phyloP scores from a whole-genome alignment of 2,888 invertebrate genomes.

The Gastrophysa polygoni region DNA sequence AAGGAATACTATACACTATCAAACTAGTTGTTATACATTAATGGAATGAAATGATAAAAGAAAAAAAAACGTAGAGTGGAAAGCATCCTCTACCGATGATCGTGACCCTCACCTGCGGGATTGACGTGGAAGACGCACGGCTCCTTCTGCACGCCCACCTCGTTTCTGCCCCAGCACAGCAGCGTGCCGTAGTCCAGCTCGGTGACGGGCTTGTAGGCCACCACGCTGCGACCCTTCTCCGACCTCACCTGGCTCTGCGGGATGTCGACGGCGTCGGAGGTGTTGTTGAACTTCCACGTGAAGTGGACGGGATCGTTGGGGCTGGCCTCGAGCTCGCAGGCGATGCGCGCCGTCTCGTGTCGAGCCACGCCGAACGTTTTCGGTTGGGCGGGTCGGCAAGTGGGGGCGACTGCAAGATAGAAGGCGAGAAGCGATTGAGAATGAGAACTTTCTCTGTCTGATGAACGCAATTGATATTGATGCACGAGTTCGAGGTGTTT shows the following conservation, averaged over 20 bases:
- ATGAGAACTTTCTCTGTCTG: no score
- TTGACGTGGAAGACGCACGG: slow-evolving; percentile 77
- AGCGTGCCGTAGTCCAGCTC: slow-evolving; percentile 77
- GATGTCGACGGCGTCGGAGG: slow-evolving; percentile 72
- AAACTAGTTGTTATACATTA: no score
- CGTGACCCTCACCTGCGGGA: slow-evolving; percentile 75
- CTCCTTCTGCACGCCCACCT: slow-evolving; percentile 72
- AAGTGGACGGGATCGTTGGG: slow-evolving; percentile 72
- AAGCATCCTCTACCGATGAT: no score
- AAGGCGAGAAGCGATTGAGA: not conserved
- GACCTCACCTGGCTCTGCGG: slow-evolving; percentile 66
- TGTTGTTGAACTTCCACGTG: slow-evolving; percentile 79
- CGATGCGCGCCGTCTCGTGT: slow-evolving; percentile 70
- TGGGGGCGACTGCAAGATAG: slow-evolving; percentile 68
- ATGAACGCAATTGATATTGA: no score
- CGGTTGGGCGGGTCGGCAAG: slow-evolving; percentile 72
- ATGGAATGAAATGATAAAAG: no score
- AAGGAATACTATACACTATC: no score
- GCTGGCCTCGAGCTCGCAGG: slow-evolving; percentile 78
- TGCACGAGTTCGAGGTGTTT: no score
- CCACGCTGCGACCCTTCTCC: slow-evolving; percentile 69
- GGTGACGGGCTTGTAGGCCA: slow-evolving; percentile 73
- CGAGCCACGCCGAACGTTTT: slow-evolving; percentile 75
- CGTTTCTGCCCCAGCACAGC: slow-evolving; percentile 76
- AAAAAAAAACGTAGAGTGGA: no score